Base-by-base conservation (phyloP, 2,113 vertebrate species). In the Dicerorhinus sumatrensis region DNA sequence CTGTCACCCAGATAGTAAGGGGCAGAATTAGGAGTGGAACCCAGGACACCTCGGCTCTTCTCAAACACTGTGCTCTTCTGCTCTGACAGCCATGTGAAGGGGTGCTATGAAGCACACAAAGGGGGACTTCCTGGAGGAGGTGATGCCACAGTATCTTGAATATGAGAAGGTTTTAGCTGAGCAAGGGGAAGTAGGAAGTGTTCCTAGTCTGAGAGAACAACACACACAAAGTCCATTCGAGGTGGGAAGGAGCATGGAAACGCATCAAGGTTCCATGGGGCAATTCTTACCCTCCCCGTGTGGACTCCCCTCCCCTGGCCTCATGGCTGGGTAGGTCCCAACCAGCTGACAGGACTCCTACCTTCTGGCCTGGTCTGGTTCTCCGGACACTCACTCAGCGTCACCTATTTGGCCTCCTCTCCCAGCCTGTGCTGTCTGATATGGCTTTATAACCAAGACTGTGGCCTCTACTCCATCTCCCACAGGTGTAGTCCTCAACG, bases 181-280 rank as follows among this genome's bases (percentile, higher is more conserved):
- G 51, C 0, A 6, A 29, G 56, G 12, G 27, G 27, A n/a, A 67
- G 21, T 58, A 76, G 6, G 2, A 29, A 60, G 33, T 29, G 5
- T 16, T 8, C 51, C 77, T 39, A 8, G 29, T 25, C 16, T 36
- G 33, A 27, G 60, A 33, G n/a, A 72, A 39, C 0, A n/a, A 1
- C 0, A 9, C 6, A 5, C 0, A 2, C 36, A 2, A 63, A 81
- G 39, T 31, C 31, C 13, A 54, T 13, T 4, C 0, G 0, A 23
- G 42, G 31, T 27, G 60, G 67, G 82, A 27, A 67, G 48, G 23
- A 17, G 51, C 14, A 13, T 1, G 3, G 33, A 88, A 48, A 65
- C 2, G 0, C 23, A 2, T 4, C 5, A 1, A 33, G 18, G 29
- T 9, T 31, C 5, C 14, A 20, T 0, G 27, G 8, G 62, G 11